Conservation (phyloP, 2,113 vertebrate genomes). For the Macheiramphus alcinus region DNA sequence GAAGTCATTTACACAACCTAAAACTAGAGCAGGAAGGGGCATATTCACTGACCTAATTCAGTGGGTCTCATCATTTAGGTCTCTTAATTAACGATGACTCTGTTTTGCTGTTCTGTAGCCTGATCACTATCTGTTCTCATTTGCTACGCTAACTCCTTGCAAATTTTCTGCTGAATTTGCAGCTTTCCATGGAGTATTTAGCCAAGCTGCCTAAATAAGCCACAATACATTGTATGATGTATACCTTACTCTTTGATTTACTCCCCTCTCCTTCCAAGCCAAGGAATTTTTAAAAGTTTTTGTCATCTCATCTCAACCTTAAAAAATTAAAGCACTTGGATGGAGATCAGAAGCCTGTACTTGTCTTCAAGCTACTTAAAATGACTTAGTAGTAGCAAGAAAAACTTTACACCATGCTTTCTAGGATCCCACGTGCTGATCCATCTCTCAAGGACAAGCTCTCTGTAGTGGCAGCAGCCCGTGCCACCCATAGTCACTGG, state of each 20-base stretch:
- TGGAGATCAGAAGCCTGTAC: background rate
- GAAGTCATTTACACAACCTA: constrained; percentile 31
- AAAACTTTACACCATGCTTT: background rate
- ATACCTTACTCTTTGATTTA: constrained; percentile 18
- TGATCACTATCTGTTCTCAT: constrained; percentile 46
- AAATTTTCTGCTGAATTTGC: constrained; percentile 37
- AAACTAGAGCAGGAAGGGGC: constrained; percentile 25
- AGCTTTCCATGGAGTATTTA: constrained; percentile 16
- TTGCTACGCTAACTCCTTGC: background rate
- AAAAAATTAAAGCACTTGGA: constrained; percentile 6
- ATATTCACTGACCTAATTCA: constrained; percentile 49
- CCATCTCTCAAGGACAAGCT: background rate
- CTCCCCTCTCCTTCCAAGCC: background rate
- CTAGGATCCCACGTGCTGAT: background rate
- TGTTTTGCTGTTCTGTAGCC: constrained; percentile 15
- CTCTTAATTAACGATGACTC: constrained; percentile 53
- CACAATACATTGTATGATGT: background rate
- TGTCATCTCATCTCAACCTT: background rate
- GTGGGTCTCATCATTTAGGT: background rate
- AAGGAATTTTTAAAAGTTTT: background rate
- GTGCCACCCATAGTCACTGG: background rate
- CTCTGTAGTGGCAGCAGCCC: background rate
- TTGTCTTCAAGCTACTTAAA: background rate
- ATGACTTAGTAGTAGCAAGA: background rate
- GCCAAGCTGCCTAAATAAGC: constrained; percentile 20